Conservation (phyloP, 2,888 invertebrate genomes). For the Euproctis similis region DNA sequence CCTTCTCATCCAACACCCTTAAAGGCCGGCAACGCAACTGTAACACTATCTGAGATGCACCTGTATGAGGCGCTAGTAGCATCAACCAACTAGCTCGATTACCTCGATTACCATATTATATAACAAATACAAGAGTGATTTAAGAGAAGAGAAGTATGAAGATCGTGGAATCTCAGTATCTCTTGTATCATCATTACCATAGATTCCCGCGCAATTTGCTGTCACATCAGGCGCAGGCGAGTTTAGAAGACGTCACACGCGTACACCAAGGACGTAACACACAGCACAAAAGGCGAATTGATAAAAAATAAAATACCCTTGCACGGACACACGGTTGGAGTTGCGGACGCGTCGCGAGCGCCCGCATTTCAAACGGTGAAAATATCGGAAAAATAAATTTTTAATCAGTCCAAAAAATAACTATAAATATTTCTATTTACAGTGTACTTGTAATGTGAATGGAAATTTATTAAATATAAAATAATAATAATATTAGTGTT, state of each 20-base stretch:
- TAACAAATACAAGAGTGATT: too few relatives aligned
- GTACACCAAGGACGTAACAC: constrained; percentile 4
- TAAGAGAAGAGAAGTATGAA: too few relatives aligned
- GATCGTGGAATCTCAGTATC: too few relatives aligned
- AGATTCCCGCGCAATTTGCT: not conserved
- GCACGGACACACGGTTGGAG: constrained; percentile 15
- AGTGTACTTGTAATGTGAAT: not conserved
- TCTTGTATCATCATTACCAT: too few relatives aligned
- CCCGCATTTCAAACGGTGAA: constrained; percentile 13
- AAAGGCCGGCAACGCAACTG: too few relatives aligned
- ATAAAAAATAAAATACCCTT: constrained; percentile 26
- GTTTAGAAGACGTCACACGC: constrained; percentile 20
- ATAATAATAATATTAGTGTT: not conserved
- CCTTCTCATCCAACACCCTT: too few relatives aligned
- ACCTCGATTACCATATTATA: too few relatives aligned
- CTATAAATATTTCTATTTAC: not conserved
- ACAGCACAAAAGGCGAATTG: constrained; percentile 14
- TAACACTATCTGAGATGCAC: too few relatives aligned
- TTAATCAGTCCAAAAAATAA: not conserved
- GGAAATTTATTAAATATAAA: not conserved
- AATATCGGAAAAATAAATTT: not conserved
- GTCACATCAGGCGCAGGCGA: constrained; percentile 5
- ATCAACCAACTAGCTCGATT: too few relatives aligned
- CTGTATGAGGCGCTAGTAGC: too few relatives aligned
- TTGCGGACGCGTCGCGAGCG: constrained; percentile 11